Conservation (phyloP, 2,888 invertebrate species). For the Thera britannica region DNA sequence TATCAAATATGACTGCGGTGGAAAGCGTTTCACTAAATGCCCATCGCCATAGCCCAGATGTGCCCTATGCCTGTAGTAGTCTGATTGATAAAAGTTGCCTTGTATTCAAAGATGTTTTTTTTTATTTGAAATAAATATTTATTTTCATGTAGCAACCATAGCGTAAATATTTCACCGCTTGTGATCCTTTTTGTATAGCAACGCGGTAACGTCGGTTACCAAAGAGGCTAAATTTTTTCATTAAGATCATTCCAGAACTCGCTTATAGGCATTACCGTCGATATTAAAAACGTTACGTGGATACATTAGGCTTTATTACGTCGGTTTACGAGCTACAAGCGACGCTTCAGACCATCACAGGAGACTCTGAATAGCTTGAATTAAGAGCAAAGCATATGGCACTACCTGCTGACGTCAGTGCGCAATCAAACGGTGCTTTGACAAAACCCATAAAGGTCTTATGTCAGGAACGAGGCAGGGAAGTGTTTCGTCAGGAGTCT, state of each 20-base stretch:
- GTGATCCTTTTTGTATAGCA: not conserved
- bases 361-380: slow-evolving; percentile 38
- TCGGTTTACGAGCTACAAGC: slow-evolving; percentile 23
- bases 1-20: too few relatives aligned
- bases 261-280: slow-evolving; percentile 8
- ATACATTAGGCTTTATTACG: slow-evolving; percentile 26
- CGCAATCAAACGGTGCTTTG: not conserved
- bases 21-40: too few relatives aligned
- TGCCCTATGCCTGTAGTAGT: too few relatives aligned
- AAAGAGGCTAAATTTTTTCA: not conserved
- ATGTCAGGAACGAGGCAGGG: too few relatives aligned
- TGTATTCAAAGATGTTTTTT: too few relatives aligned
- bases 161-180: not conserved
- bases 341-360: slow-evolving; percentile 28
- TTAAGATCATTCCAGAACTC: slow-evolving; percentile 16
- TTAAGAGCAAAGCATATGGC: not conserved
- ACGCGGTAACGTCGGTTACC: too few relatives aligned
- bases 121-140: too few relatives aligned
- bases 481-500: too few relatives aligned
- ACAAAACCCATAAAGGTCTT: not conserved
- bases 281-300: slow-evolving; percentile 24
- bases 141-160: too few relatives aligned
- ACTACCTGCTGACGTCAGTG: not conserved
- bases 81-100: too few relatives aligned
- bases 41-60: too few relatives aligned